These are phyloP conservation scores for Diorhabda carinulata DNA, from an alignment of 1,140 invertebrate genomes.

Conservation along the genomic window DNA sequence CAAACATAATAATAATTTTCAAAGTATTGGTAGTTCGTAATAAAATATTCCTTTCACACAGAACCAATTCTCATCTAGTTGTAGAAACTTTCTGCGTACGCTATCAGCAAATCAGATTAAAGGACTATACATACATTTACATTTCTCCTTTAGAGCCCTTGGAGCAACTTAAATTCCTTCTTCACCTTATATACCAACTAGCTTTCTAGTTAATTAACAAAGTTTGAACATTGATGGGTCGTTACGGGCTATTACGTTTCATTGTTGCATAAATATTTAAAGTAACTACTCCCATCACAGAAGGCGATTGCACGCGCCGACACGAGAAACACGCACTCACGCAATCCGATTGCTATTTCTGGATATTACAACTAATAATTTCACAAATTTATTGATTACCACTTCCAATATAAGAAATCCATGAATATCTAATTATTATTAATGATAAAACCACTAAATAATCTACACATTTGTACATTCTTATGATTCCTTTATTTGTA, in stretches of 20 bases:
- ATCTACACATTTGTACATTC: too few relatives aligned
- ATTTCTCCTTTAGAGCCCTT: constrained; percentile 6
- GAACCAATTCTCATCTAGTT: not conserved
- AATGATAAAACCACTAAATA: too few relatives aligned
- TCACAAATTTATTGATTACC: too few relatives aligned
- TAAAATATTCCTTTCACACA: not conserved
- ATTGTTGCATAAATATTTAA: constrained; percentile 25
- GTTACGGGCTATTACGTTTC: constrained; percentile 14
- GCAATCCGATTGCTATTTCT: constrained; percentile 25
- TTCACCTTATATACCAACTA: constrained; percentile 11
- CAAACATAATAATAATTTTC: not conserved
- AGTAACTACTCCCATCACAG: constrained; percentile 22
- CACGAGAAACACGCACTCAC: constrained; percentile 25
- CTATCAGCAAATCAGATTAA: constrained; percentile 7
- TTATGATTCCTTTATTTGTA: too few relatives aligned
- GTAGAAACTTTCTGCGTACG: not conserved
- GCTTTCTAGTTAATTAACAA: constrained; percentile 22
- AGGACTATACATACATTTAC: constrained; percentile 13
- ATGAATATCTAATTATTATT: too few relatives aligned
- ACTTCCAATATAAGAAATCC: too few relatives aligned
- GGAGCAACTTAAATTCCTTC: constrained; percentile 3
- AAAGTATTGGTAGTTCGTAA: not conserved
- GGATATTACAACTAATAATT: not conserved
- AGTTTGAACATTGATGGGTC: constrained; percentile 23
- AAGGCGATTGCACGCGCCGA: constrained; percentile 22